Conservation (phyloP, 2,797 vertebrate species). For the Catostomus latipinnis region DNA sequence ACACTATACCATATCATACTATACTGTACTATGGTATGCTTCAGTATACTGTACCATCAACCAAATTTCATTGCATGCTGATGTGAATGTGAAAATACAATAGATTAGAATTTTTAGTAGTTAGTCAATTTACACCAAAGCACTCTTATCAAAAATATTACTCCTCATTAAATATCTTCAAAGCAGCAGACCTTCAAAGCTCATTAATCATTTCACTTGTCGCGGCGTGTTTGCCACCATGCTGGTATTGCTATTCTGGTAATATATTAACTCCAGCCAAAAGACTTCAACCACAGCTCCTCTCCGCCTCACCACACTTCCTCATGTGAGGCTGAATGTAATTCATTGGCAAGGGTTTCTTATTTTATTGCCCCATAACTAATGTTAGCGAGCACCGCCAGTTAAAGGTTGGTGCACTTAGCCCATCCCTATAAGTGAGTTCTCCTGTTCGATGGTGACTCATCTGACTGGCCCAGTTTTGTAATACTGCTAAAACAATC, state of each 20-base stretch:
- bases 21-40: neutral
- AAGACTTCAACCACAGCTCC: constrained; percentile 52
- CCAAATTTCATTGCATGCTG: neutral
- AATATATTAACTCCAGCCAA: constrained; percentile 59
- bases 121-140: constrained; percentile 58
- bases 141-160: constrained; percentile 64
- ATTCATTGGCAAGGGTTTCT: constrained; percentile 61
- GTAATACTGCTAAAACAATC: constrained; percentile 64
- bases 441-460: constrained; percentile 54
- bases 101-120: constrained; percentile 32
- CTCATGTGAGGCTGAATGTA: constrained; percentile 56
- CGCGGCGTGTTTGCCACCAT: constrained; percentile 49
- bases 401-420: constrained; percentile 29
- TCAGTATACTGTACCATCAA: neutral
- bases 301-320: constrained; percentile 12
- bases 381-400: constrained; percentile 12
- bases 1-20: too few relatives aligned
- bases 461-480: constrained; percentile 47
- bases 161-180: constrained; percentile 63
- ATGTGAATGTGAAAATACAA: neutral
- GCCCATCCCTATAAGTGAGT: constrained; percentile 25
- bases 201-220: constrained; percentile 70
- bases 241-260: constrained; percentile 67
- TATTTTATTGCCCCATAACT: constrained; percentile 39
- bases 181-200: constrained; percentile 57